Conservation (phyloP, 2,888 invertebrate genomes). For the Neocrepidodera transversa region DNA sequence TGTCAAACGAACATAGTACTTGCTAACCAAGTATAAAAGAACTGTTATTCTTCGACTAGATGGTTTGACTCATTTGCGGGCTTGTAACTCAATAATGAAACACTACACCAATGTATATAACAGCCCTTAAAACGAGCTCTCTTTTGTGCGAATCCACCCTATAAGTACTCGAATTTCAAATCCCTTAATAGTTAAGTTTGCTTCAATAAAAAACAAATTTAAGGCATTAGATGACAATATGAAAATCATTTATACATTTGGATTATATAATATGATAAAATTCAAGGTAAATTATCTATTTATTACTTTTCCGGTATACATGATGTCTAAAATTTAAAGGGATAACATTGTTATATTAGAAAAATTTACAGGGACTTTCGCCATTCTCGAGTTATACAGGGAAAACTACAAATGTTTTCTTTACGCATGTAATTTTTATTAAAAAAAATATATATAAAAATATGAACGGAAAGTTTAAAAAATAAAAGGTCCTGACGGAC, state of each 20-base stretch:
- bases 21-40: neutral
- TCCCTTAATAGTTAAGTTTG: constrained; percentile 54
- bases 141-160: constrained; percentile 53
- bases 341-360: too few species aligned
- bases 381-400: too few species aligned
- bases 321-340: too few species aligned
- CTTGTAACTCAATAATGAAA: constrained; percentile 54
- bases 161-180: constrained; percentile 53
- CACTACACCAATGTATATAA: constrained; percentile 53
- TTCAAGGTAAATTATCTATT: too few species aligned
- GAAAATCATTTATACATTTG: constrained; percentile 33
- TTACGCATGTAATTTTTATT: too few species aligned
- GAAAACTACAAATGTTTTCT: too few species aligned
- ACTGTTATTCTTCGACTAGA: neutral
- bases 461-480: too few species aligned
- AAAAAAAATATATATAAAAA: too few species aligned
- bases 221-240: constrained; percentile 51
- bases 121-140: constrained; percentile 59
- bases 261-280: too few species aligned
- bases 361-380: too few species aligned
- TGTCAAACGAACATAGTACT: constrained; percentile 14
- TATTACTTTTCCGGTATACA: too few species aligned
- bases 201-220: constrained; percentile 56
- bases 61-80: constrained; percentile 38
- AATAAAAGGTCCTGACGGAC: too few species aligned